Conservation (phyloP, 2,888 invertebrate species). For the Eubasilissa splendida region DNA sequence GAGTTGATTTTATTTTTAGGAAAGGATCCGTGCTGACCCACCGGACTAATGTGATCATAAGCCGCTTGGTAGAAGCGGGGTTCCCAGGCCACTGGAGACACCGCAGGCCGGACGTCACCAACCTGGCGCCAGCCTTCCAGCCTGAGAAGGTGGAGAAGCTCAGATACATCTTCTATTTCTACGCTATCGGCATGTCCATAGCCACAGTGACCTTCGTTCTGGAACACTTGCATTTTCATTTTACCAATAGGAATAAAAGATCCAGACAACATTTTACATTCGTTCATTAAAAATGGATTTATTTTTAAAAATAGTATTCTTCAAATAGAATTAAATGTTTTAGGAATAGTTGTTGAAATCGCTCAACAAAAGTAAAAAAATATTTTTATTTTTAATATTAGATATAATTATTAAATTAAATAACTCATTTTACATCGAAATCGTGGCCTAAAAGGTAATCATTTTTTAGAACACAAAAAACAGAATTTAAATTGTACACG, state of each 20-base stretch:
- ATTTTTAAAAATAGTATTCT: too few species aligned
- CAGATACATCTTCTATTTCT: constrained; percentile 38
- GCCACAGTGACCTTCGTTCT: constrained; percentile 30
- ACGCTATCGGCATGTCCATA: constrained; percentile 24
- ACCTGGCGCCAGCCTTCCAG: constrained; percentile 18
- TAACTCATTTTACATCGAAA: too few species aligned
- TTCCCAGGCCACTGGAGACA: constrained; percentile 41
- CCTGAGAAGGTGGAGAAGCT: constrained; percentile 41
- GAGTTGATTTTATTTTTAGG: constrained; percentile 32
- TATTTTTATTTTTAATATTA: too few species aligned
- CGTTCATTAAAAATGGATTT: too few species aligned
- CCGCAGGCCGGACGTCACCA: not conserved
- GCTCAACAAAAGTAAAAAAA: too few species aligned
- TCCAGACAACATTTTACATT: too few species aligned
- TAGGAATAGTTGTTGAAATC: too few species aligned
- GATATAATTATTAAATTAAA: too few species aligned
- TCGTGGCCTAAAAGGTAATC: too few species aligned
- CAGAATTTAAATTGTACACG: too few species aligned
- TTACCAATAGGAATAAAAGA: not conserved
- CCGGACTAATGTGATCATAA: constrained; percentile 40
- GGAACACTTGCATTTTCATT: constrained; percentile 15
- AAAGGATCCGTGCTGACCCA: constrained; percentile 45
- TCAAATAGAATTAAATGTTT: too few species aligned
- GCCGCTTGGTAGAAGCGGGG: constrained; percentile 39
- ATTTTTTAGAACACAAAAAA: too few species aligned